Evolutionary conservation across 2,113 vertebrate species (phyloP), one percentile per base, ranked within the genome.

Genomic region (Lepus americanus): DNA sequence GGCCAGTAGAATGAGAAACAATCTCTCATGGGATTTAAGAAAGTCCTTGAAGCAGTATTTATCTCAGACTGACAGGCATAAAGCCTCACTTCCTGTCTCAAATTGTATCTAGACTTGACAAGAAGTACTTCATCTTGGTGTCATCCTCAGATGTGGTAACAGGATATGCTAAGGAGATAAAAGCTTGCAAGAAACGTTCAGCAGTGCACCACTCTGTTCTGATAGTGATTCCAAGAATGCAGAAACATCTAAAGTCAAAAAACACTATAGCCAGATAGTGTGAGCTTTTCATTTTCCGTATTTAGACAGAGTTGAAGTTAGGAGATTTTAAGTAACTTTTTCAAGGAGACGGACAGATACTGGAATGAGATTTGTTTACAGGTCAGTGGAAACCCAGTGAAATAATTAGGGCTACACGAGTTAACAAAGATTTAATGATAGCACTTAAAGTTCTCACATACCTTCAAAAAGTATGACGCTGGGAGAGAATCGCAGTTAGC

Each of bases 291-390:
- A 67, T 67, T 94, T 96, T 79, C 82, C 9, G 76, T 70, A 83
- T 90, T 95, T 63, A 36, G 9, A 77, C 6, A 84, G 74, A 82
- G 89, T 23, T 90, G 16, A 87, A 36, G 9, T 61, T 44, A 79
- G 63, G 29, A 84, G 33, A 87, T 89, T 91, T 69, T 81, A 88
- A 72, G 27, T 72, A 39, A 89, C 70, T 87, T 96, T 92, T 80
- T 22, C 17, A 7, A 51, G 33, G 3, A 74, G 36, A 78, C 55
- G 11, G 27, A 4, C 25, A 94, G 59, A 89, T 70, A 51, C 33
- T 87, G 27, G 29, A 25, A 55, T 77, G 53, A 93, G 39, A 14
- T 81, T 91, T 89, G 61, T n/a, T 74, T 90, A 53, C 0, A 59
- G 3, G 25, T 19, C 27, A 73, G 36, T 61, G 33, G 63, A 90